A percentile compares a stretch with the other conserved stretches of the same genome.
phyloP scores from a whole-genome alignment of 2,888 invertebrate species.

The Nephrotoma guestfalica region DNA sequence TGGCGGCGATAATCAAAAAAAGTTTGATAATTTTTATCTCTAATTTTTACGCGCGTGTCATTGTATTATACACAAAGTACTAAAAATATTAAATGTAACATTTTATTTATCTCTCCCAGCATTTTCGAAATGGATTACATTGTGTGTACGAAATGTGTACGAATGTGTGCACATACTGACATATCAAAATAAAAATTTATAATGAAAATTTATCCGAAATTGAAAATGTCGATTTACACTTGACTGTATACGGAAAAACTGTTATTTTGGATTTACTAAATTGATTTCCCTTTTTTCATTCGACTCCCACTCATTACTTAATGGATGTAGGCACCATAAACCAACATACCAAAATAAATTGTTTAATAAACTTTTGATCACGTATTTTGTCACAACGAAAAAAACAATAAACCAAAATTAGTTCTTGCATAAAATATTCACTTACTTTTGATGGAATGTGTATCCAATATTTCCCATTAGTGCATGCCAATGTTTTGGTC shows the following conservation, averaged over 20 bases:
- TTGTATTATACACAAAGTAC: background rate
- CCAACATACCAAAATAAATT: background rate
- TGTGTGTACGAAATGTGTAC: background rate
- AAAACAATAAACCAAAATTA: background rate
- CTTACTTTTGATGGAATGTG: slow-evolving; percentile 59
- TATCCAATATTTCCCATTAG: slow-evolving; percentile 74
- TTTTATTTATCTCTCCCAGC: background rate
- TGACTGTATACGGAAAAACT: background rate
- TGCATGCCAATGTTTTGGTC: slow-evolving; percentile 76
- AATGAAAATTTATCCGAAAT: background rate
- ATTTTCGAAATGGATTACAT: background rate
- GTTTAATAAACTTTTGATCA: background rate
- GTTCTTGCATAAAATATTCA: background rate
- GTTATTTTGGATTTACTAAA: background rate
- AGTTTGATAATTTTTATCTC: background rate
- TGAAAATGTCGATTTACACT: background rate
- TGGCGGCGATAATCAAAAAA: background rate
- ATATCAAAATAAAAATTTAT: background rate
- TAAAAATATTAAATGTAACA: background rate
- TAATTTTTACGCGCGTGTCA: background rate
- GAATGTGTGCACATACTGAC: background rate
- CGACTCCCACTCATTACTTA: background rate
- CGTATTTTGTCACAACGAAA: background rate
- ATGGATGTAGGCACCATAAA: background rate
- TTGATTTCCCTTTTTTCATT: background rate